Base-by-base conservation (phyloP, 2,113 vertebrate genomes). In the Dermatemys mawii region DNA sequence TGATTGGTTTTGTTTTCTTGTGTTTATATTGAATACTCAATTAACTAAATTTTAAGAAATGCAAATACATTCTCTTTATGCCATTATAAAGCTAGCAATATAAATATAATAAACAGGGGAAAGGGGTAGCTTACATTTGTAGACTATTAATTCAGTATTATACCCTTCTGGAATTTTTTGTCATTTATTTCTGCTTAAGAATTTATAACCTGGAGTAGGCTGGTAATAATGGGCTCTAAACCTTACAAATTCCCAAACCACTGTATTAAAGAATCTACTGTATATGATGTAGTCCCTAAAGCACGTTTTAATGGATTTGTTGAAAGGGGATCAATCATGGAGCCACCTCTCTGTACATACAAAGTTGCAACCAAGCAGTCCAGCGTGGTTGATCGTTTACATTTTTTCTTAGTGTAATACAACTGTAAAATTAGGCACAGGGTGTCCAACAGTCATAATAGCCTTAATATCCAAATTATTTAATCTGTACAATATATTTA, bases 251-350 rank as follows among this genome's bases (percentile, higher is more conserved):
- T 95, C 86, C 80, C 84, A 93, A 86, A 95, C 80, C 78, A 87
- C 60, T 63, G 88, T 90, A 95, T 97, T 96, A 97, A 97, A 94
- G 82, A 95, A 95, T 89, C 44, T 94, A 75, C 63, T 91, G 70
- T 94, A 90, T 91, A 84, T 78, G 88, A 6, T 90, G 84, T 92
- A 90, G 92, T 93, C 90, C 95, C 97, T 95, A 91, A 96, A 96
- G 95, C 96, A 91, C 51, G 81, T n/a, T 92, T 94, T 94, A 97
- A 97, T 97, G 60, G 88, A 78, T 96, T 49, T 93, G 80, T 86
- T 93, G 91, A 95, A 90, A 93, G 67, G 24, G 5, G 93, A 96
- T 96, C 94, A 96, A 87, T 97, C 96, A 97, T 87, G 83, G 1
- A 93, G 82, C 76, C 90, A 79, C 13, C 0, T 0, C 83, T 96